These are phyloP conservation scores for Misgurnus anguillicaudatus DNA, from an alignment of 2,113 vertebrate genomes.

Conservation along the genomic window DNA sequence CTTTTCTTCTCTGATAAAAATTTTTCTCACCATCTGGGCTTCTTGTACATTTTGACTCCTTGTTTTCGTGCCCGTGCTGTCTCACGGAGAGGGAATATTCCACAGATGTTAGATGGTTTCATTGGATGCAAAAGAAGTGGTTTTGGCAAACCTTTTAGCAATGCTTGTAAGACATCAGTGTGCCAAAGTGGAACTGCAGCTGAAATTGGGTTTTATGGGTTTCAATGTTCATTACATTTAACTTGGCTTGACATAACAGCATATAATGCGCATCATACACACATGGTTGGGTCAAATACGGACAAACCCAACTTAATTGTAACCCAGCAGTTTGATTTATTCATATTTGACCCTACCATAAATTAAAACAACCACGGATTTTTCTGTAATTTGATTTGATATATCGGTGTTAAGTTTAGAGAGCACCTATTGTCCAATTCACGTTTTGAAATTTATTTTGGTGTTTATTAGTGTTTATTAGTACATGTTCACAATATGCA, in stretches of 20 bases:
- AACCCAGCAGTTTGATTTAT: too few species aligned
- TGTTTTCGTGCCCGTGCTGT: constrained; percentile 26
- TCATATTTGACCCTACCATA: too few species aligned
- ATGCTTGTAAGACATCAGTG: constrained; percentile 45
- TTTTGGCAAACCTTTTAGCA: constrained; percentile 52
- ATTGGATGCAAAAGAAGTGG: constrained; percentile 24
- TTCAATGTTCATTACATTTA: constrained; percentile 45
- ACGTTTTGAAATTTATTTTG: too few species aligned
- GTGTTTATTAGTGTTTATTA: too few species aligned
- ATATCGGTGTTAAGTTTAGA: too few species aligned
- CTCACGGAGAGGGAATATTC: constrained; percentile 45
- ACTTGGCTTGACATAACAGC: neutral
- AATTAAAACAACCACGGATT: too few species aligned
- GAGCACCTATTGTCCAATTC: too few species aligned
- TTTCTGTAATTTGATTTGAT: too few species aligned
- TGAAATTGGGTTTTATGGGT: constrained; percentile 12
- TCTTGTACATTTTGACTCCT: constrained; percentile 20
- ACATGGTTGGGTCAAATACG: neutral
- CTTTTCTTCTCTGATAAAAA: constrained; percentile 46
- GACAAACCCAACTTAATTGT: too few species aligned
- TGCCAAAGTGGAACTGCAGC: constrained; percentile 38
- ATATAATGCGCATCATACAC: neutral
- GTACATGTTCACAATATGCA: too few species aligned
- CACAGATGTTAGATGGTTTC: constrained; percentile 41
- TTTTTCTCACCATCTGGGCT: constrained; percentile 42